Conservation (phyloP, 1,140 invertebrate species). For the Dreissena polymorpha region DNA sequence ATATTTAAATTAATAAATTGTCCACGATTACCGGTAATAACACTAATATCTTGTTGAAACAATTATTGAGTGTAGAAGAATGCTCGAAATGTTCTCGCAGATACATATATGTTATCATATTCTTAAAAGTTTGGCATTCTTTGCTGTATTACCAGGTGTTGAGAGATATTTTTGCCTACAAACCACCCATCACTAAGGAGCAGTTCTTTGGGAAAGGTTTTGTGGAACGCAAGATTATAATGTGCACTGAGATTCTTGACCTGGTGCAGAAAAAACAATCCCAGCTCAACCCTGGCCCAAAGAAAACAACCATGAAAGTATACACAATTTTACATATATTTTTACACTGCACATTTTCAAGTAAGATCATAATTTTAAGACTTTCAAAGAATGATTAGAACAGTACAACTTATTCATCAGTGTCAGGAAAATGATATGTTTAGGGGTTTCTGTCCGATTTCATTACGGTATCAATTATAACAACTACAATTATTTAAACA, state of each 20-base stretch:
- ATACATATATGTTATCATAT: too few relatives aligned
- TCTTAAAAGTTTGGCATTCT: too few relatives aligned
- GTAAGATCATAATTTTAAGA: background rate
- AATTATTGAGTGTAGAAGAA: too few relatives aligned
- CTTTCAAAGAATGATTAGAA: background rate
- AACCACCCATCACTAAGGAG: constrained; percentile 67
- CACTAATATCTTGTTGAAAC: too few relatives aligned
- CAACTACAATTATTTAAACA: too few relatives aligned
- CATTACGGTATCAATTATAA: too few relatives aligned
- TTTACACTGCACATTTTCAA: background rate
- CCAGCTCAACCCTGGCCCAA: constrained; percentile 19
- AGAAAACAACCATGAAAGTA: constrained; percentile 15
- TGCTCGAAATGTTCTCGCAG: too few relatives aligned
- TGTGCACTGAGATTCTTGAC: constrained; percentile 66
- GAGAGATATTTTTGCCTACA: constrained; percentile 69
- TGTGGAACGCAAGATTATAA: constrained; percentile 70
- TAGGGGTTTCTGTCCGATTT: too few relatives aligned
- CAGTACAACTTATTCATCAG: background rate
- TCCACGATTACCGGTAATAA: too few relatives aligned
- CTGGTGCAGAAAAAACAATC: constrained; percentile 52
- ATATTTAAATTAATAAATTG: too few relatives aligned
- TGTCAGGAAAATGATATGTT: too few relatives aligned
- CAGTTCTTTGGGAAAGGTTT: constrained; percentile 69
- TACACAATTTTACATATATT: background rate
- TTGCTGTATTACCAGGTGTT: constrained; percentile 58